These are phyloP conservation scores for Crocallis elinguaria DNA, from an alignment of 2,888 invertebrate genomes.

Conservation along the genomic window DNA sequence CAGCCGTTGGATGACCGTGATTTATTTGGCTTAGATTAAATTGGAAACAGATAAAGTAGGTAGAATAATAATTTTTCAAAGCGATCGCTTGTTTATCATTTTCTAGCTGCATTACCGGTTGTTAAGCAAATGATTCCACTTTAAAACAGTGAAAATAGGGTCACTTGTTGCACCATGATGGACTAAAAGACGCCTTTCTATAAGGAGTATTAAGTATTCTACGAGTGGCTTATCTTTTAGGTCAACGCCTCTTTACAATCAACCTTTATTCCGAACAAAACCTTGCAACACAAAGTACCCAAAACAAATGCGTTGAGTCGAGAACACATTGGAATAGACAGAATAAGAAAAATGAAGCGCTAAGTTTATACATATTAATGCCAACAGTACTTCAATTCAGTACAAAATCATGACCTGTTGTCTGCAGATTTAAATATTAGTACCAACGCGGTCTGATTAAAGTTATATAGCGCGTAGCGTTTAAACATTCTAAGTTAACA, in stretches of 20 bases:
- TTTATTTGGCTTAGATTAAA: constrained; percentile 18
- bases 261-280: not conserved
- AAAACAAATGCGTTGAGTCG: not conserved
- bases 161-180: no score
- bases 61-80: not conserved
- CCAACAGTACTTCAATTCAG: not conserved
- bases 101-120: no score
- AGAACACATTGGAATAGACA: not conserved
- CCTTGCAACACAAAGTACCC: not conserved
- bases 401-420: no score
- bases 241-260: not conserved
- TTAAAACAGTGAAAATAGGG: no score
- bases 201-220: not conserved
- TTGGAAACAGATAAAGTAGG: constrained; percentile 6
- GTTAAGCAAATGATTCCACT: no score
- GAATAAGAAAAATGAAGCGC: not conserved
- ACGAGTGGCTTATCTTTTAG: not conserved
- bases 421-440: no score
- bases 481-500: not conserved
- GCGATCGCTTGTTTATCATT: no score
- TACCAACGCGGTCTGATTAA: no score
- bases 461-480: no score
- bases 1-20: constrained; percentile 19
- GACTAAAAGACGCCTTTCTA: no score
- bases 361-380: not conserved